These are phyloP conservation scores for Platyrinchus mystaceus DNA, from an alignment of 2,797 vertebrate genomes.

Conservation along the genomic window DNA sequence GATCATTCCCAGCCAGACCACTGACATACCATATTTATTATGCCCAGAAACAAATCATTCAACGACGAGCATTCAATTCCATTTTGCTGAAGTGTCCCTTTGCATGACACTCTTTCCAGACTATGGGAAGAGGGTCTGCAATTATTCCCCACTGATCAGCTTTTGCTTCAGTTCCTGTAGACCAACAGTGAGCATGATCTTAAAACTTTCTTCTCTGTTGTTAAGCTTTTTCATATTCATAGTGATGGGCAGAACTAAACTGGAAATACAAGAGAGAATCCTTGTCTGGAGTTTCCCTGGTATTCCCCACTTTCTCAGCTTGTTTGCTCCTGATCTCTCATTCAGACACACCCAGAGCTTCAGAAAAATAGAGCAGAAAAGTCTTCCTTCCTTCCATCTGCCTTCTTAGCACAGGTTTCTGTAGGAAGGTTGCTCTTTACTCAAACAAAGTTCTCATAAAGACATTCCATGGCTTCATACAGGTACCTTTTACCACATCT, in stretches of 20 bases:
- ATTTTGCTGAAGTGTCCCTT: neutral
- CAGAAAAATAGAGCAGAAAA: neutral
- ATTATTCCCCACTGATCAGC: neutral
- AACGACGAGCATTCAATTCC: neutral
- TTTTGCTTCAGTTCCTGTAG: neutral
- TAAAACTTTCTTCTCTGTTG: neutral
- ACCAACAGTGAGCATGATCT: neutral
- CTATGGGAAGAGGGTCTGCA: neutral
- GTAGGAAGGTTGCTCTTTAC: neutral
- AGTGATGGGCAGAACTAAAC: neutral
- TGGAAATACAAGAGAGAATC: rapidly evolving
- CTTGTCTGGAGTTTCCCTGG: neutral
- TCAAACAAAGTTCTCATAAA: neutral
- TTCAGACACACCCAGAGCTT: neutral
- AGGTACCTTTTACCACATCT: neutral
- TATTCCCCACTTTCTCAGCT: neutral
- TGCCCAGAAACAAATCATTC: neutral
- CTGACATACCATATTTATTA: neutral
- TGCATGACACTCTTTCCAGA: neutral
- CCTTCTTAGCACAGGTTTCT: neutral
- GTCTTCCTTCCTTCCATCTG: neutral
- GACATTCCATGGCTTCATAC: neutral
- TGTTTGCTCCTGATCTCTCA: neutral
- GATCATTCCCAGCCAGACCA: neutral
- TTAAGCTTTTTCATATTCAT: neutral